Conservation (phyloP, 37 sponge, comb jelly and placozoan genomes). For the Dysidea cf. avara region DNA sequence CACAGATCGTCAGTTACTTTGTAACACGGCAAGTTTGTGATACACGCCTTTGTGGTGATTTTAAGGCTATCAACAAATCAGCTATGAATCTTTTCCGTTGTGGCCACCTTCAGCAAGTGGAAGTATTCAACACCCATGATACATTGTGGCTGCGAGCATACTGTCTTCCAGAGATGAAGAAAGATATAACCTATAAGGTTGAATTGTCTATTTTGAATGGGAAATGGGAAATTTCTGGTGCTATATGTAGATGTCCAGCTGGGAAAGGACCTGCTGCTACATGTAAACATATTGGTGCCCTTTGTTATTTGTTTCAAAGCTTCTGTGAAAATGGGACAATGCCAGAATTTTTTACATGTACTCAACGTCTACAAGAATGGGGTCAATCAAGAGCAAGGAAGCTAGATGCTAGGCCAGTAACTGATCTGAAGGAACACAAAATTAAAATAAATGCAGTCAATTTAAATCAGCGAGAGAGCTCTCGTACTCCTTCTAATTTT, state of each 20-base stretch:
- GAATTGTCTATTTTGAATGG: slow-evolving; percentile 12
- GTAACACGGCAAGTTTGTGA: too few relatives aligned
- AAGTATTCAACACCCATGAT: background rate
- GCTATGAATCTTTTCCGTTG: slow-evolving; percentile 42
- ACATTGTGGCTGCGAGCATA: slow-evolving; percentile 8
- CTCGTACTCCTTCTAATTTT: background rate
- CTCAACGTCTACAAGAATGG: slow-evolving; percentile 43
- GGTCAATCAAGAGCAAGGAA: slow-evolving; percentile 18
- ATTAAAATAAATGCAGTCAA: background rate
- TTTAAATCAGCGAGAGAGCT: background rate
- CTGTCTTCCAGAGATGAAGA: slow-evolving; percentile 36
- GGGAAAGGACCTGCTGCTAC: too few relatives aligned
- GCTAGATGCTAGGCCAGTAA: slow-evolving; percentile 26
- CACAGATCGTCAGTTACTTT: slow-evolving; percentile 33
- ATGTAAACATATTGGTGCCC: too few relatives aligned
- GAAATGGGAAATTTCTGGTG: too few relatives aligned
- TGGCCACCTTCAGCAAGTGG: slow-evolving; percentile 39
- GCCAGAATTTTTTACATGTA: too few relatives aligned
- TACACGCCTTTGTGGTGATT: too few relatives aligned
- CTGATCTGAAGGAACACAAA: too few relatives aligned
- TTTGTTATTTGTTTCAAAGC: too few relatives aligned
- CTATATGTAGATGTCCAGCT: slow-evolving; percentile 55
- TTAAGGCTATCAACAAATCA: too few relatives aligned
- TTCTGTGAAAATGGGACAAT: too few relatives aligned
- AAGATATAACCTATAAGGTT: slow-evolving; percentile 34